Percentiles rank a stretch among this genome's conserved stretches.
phyloP scores from a whole-genome alignment of 2,113 vertebrate genomes.

The Albula goreensis region DNA sequence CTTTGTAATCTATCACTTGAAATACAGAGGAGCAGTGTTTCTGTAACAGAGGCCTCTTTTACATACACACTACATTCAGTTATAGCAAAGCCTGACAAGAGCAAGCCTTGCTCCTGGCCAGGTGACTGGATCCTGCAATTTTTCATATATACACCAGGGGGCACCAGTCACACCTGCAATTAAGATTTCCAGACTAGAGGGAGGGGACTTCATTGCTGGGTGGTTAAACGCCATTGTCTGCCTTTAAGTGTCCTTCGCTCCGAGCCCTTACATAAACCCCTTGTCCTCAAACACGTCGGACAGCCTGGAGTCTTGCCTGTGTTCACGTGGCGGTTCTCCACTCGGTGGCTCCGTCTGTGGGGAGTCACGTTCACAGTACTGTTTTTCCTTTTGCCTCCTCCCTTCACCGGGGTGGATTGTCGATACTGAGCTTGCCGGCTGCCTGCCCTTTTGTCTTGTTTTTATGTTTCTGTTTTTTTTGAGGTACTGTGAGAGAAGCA shows the following conservation, averaged over 20 bases:
- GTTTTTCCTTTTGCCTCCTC: constrained; percentile 1
- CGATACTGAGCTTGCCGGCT: background rate
- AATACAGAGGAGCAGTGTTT: constrained; percentile 55
- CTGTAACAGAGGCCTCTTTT: constrained; percentile 56
- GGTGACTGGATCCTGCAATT: constrained; percentile 31
- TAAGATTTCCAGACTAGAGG: constrained; percentile 37
- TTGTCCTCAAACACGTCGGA: constrained; percentile 46
- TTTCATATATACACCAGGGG: constrained; percentile 45
- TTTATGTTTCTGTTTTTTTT: background rate
- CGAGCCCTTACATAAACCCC: constrained; percentile 51
- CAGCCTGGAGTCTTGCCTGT: constrained; percentile 26
- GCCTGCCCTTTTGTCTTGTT: background rate
- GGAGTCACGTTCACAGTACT: background rate
- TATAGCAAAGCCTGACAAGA: constrained; percentile 56
- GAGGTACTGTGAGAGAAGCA: background rate
- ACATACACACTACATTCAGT: constrained; percentile 52
- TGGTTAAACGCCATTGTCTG: constrained; percentile 59
- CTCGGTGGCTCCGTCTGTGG: background rate
- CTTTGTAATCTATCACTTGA: constrained; percentile 44
- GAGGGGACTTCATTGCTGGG: constrained; percentile 48
- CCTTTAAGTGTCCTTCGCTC: constrained; percentile 38
- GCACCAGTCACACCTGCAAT: constrained; percentile 46
- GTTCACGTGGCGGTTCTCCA: background rate
- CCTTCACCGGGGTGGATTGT: background rate
- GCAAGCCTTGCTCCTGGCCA: constrained; percentile 23